Base-by-base conservation (phyloP, 2,888 invertebrate genomes). In the Drosophila niveifrons region DNA sequence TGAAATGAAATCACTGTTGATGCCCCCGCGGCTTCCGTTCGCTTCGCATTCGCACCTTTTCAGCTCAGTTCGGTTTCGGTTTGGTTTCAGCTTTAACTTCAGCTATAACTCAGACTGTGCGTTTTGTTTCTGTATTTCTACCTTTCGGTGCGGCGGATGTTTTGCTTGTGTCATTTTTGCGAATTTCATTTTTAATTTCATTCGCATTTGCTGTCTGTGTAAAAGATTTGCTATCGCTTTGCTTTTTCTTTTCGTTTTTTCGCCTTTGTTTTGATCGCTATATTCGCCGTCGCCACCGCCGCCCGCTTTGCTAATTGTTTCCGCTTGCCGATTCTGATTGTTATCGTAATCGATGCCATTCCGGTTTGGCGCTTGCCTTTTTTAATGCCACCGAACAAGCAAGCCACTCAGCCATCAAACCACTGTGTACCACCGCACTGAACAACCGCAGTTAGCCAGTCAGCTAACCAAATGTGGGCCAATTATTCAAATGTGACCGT, bases 251-350 rank as follows among this genome's bases (percentile, higher is more conserved):
- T 48, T 50, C 28, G 41, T 48, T 64, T 48, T 64, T 58, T 74
- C 29, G 74, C 28, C 55, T 88, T 90, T 90, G 90, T 89, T 90
- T 78, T 89, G 89, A 76, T 90, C 85, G 50, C 50, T 69, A 67
- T 13, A 66, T 90, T 90, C 89, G 90, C 36, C 47, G 56, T 39
- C 23, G 6, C 80, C 28, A 57, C 43, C 47, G 56, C 43, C 43
- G 52, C 66, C 75, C 74, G 62, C 52, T 66, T 50, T 50, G 71
- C 75, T 88, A 89, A 90, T 90, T 90, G 82, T 75, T 90, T 85
- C 83, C 83, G 89, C 74, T 85, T 69, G 65, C 53, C 66, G 66
- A 52, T 68, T 69, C 70, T 74, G 80, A 72, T 88, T 73, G 77
- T 77, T 76, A 82, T 77, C 77, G 82, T 71, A 86, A 82, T 82